These are phyloP conservation scores for Ellobius talpinus DNA, from an alignment of 2,113 vertebrate species.

Conservation along the genomic window DNA sequence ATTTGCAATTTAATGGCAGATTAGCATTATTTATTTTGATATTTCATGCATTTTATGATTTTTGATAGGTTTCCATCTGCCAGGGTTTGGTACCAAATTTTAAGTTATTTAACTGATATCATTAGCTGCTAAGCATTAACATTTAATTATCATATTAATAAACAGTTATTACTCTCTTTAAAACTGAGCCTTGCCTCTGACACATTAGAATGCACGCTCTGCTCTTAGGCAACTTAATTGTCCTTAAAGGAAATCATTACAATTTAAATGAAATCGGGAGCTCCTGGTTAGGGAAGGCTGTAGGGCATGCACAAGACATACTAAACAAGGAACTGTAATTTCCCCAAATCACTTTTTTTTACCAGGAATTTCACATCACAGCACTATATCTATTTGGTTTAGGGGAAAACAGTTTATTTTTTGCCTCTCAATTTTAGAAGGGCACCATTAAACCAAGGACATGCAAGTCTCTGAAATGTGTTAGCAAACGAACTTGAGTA, in stretches of 20 bases:
- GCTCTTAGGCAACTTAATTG: constrained; percentile 88
- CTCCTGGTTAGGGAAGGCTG: constrained; percentile 87
- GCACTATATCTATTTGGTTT: constrained; percentile 86
- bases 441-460: constrained; percentile 84
- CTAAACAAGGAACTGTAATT: constrained; percentile 88
- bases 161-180: constrained; percentile 88
- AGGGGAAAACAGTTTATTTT: constrained; percentile 85
- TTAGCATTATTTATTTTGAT: constrained; percentile 83
- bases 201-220: constrained; percentile 86
- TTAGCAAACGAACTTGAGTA: constrained; percentile 77
- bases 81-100: constrained; percentile 83
- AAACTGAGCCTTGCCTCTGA: constrained; percentile 81
- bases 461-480: constrained; percentile 69
- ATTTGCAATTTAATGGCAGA: constrained; percentile 76
- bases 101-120: constrained; percentile 89
- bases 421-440: constrained; percentile 83
- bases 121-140: constrained; percentile 89
- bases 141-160: constrained; percentile 91
- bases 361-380: constrained; percentile 86
- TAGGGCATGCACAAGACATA: constrained; percentile 87
- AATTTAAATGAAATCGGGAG: constrained; percentile 91
- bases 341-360: constrained; percentile 86
- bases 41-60: constrained; percentile 84
- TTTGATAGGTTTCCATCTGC: constrained; percentile 84
- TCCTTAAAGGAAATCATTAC: constrained; percentile 91